Evolutionary conservation across 92 coral and sea anemone species (phyloP), one percentile per base, ranked within the genome.

Genomic region (Bergia puertoricense): DNA sequence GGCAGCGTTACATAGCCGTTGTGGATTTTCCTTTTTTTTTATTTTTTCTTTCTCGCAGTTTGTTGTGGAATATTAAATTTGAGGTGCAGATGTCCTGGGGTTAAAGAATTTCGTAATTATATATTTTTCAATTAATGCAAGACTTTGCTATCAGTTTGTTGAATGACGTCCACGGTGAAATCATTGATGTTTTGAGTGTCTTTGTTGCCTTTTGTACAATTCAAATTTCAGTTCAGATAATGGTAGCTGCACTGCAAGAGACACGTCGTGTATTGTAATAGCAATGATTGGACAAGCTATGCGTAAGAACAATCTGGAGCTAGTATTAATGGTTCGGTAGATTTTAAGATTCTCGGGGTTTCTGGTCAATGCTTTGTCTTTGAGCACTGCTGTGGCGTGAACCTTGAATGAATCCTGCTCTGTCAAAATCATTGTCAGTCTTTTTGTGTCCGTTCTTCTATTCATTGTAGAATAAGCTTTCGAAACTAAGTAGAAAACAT

Each of bases 81-180:
- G 1, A 36, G 46, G 44, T 23, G 45, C 44, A 23, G 86, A 37
- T 66, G 86, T 83, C 86, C 77, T 68, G 86, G 48, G 78, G 86
- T 68, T 84, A 37, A 71, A 71, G 65, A 71, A 84, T 84, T 46
- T 69, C 0, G 59, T 84, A 30, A 84, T 46, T 37, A 41, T 40
- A 51, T 80, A 36, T 51, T 51, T 51, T 43, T 80, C 69, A 51
- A 22, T 36, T 80, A 18, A 74, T 42, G 38, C 43, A 45, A 39
- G 18, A 40, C 40, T 22, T 44, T 44, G 67, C 44, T 80, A 51
- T 10, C 37, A 51, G 30, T 30, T 80, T 23, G 5, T 20, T 57
- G 44, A 20, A 22, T 81, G 71, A 57, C 68, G 85, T 13, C 74
- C 44, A 39, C 74, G 30, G 4, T 62, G 15, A 81, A 57, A 41